A percentile compares a stretch with the other conserved stretches of the same genome.
Evolutionary conservation across 1,140 invertebrate genomes (phyloP).

Genomic region (Apis florea): DNA sequence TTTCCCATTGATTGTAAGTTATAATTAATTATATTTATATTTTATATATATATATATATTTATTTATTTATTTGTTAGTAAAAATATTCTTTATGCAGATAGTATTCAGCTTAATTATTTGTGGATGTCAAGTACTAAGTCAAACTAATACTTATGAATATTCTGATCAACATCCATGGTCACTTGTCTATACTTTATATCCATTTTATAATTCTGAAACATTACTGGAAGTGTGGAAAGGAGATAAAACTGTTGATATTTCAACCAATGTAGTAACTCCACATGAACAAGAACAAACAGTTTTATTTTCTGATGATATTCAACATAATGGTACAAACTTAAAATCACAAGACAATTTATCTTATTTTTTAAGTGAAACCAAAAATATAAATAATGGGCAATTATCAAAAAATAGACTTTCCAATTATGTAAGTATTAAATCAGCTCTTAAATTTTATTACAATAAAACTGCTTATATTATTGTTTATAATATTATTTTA

Average conservation of each 20-base stretch:
- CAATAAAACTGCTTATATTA: not conserved
- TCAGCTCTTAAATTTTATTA: not conserved
- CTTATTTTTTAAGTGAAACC: conserved; percentile 10
- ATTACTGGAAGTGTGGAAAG: conserved; percentile 46
- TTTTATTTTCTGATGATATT: conserved; percentile 1
- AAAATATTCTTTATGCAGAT: conserved; percentile 16
- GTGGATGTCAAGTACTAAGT: conserved; percentile 23
- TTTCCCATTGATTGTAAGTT: conserved; percentile 51
- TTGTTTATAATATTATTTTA: conserved; percentile 2
- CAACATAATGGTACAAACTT: conserved; percentile 6
- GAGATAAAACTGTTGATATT: conserved; percentile 30
- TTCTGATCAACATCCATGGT: conserved; percentile 45
- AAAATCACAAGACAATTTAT: conserved; percentile 11
- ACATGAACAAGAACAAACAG: not conserved
- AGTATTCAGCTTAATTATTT: conserved; percentile 12
- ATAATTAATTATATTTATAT: conserved; percentile 8
- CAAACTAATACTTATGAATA: conserved; percentile 44
- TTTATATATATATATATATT: not conserved
- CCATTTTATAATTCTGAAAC: conserved; percentile 58
- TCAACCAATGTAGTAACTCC: conserved; percentile 23
- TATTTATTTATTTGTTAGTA: not conserved
- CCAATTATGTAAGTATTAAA: conserved; percentile 39
- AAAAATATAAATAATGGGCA: conserved; percentile 27
- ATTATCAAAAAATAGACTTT: conserved; percentile 31
- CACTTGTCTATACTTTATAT: conserved; percentile 49